A percentile compares a stretch with the other conserved stretches of the same genome.
Conservation (phyloP, 2,888 invertebrate species). For the Cheilosia urbana region DNA sequence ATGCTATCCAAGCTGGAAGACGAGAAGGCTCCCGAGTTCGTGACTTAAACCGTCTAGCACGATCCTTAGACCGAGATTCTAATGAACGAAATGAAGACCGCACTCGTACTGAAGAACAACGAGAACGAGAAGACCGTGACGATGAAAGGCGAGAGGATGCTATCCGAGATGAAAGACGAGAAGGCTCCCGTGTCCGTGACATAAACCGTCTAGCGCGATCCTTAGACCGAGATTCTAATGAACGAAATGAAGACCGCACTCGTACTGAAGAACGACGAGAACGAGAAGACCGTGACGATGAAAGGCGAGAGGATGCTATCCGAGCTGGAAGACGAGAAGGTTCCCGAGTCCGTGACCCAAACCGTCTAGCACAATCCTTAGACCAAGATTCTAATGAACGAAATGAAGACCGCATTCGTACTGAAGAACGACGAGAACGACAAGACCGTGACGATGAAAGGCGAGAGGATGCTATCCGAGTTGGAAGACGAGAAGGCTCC, state of each 20-base stretch:
- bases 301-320: background rate
- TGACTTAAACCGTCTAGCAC: background rate
- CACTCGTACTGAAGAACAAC: background rate
- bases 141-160: conserved; percentile 2
- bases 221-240: background rate
- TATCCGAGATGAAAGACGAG: conserved; percentile 18
- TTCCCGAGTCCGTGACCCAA: too few relatives aligned
- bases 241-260: background rate
- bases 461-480: too few relatives aligned
- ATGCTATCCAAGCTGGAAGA: conserved; percentile 1
- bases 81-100: background rate
- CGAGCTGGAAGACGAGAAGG: background rate
- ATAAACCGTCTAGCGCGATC: background rate
- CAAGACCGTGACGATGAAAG: too few relatives aligned
- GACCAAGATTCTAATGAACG: too few relatives aligned
- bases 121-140: conserved; percentile 5
- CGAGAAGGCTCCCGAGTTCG: background rate
- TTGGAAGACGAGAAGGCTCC: too few relatives aligned
- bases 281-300: background rate
- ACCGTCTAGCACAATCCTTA: background rate
- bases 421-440: too few relatives aligned
- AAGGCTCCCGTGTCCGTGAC: background rate
- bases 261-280: background rate
- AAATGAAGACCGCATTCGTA: too few relatives aligned
- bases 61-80: background rate